These are phyloP conservation scores for Hydrocynus forskahlii DNA, from an alignment of 2,797 vertebrate genomes.

Conservation along the genomic window DNA sequence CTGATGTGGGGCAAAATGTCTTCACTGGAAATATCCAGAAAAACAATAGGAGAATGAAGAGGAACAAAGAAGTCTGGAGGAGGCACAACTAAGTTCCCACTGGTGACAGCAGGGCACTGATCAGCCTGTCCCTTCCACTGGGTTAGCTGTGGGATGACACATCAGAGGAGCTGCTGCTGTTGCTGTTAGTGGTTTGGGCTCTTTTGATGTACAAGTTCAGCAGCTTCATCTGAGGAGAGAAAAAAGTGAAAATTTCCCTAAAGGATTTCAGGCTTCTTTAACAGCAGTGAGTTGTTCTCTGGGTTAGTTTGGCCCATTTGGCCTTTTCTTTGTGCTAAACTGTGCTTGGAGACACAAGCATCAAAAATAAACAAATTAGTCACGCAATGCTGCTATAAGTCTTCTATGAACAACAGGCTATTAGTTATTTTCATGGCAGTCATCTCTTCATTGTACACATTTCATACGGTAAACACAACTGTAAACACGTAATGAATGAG, in stretches of 20 bases:
- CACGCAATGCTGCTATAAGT: too few species aligned
- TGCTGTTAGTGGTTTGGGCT: conserved; percentile 97
- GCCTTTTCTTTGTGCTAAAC: too few species aligned
- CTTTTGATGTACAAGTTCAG: conserved; percentile 98
- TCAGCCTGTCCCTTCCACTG: conserved; percentile 33
- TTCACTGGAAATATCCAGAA: conserved; percentile 71
- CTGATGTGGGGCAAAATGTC: conserved; percentile 78
- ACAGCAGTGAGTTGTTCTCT: background rate
- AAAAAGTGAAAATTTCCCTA: background rate
- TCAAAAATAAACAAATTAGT: too few species aligned
- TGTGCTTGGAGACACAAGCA: too few species aligned
- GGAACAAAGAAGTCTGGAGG: conserved; percentile 72
- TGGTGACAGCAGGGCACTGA: conserved; percentile 20
- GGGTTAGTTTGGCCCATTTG: too few species aligned
- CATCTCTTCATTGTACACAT: too few species aligned
- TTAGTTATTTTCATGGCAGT: too few species aligned
- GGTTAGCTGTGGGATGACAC: conserved; percentile 97
- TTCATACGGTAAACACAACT: too few species aligned
- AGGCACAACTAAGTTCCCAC: conserved; percentile 69
- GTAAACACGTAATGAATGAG: too few species aligned
- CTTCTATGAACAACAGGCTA: too few species aligned
- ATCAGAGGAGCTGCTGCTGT: conserved; percentile 97
- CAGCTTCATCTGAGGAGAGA: conserved; percentile 92
- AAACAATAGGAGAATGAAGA: conserved; percentile 62
- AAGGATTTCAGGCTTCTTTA: background rate